Base-by-base conservation (phyloP, 2,888 invertebrate species). In the Uloborus plumipes region DNA sequence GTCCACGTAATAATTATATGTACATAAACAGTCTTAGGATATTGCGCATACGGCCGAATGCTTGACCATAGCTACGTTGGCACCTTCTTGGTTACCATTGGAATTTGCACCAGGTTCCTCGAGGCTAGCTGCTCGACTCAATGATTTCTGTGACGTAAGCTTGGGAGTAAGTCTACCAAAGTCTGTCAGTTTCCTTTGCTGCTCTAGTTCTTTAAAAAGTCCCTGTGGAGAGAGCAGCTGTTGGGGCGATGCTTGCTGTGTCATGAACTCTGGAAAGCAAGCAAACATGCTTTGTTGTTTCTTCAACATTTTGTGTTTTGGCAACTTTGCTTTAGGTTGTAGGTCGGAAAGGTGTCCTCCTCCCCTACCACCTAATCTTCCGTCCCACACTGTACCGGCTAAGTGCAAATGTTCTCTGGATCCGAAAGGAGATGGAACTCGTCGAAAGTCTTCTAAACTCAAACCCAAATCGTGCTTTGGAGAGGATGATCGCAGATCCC, bases 231-330 rank as follows among this genome's bases (percentile, higher is more conserved):
- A 77, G 1, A 73, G 31, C 50, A 77, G 22, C 58, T 67, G 72
- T n/a, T 77, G 83, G 16, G 85, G 85, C 0, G 84, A 66, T 1
- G 66, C 51, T 22, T 80, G 84, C 50, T 80, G 80, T 0, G 83
- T 70, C 73, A 84, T 84, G 65, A 85, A 85, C 47, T 86, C 86
- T 4, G 86, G 86, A 51, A 86, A 86, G 73, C 85, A 86, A 39
- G 86, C 86, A 64, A 86, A 86, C 86, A 86, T 86, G 72, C 85
- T 85, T 64, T 86, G 86, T 58, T 86, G 86, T 55, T 86, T 86
- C 66, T 86, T 86, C 16, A 86, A 78, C 84, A 86, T 85, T 64
- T 86, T 86, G 69, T 86, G 86, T 66, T 86, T 86, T 16, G 86
- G 85, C 26, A 86, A 76, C 53, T 85, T 86, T 16, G 85, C 70